Percentiles rank a stretch among this genome's conserved stretches.
Conservation (phyloP, 2,888 invertebrate species). For the Heliconius hortense region DNA sequence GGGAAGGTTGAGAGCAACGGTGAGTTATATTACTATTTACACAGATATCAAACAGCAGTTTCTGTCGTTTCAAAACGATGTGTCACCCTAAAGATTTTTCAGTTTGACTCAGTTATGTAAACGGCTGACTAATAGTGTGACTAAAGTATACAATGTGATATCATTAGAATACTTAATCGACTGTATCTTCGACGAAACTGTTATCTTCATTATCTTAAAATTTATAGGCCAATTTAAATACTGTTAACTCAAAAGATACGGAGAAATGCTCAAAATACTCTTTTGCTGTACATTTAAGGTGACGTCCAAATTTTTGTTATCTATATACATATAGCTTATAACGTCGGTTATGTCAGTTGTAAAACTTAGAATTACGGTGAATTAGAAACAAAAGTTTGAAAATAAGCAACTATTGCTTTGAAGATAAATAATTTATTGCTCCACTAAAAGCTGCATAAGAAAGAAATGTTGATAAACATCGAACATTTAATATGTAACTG, state of each 20-base stretch:
- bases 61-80: slow-evolving; percentile 49
- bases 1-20: slow-evolving; percentile 26
- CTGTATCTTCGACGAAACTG: slow-evolving; percentile 59
- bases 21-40: slow-evolving; percentile 36
- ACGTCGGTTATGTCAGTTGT: slow-evolving; percentile 63
- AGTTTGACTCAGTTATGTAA: slow-evolving; percentile 66
- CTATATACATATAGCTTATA: slow-evolving; percentile 54
- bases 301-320: slow-evolving; percentile 8
- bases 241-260: slow-evolving; percentile 45
- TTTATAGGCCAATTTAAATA: slow-evolving; percentile 54
- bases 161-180: slow-evolving; percentile 60
- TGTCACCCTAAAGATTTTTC: slow-evolving; percentile 59
- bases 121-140: slow-evolving; percentile 59
- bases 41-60: slow-evolving; percentile 40
- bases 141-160: slow-evolving; percentile 61
- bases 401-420: slow-evolving; percentile 75
- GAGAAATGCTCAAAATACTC: background rate
- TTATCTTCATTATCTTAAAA: slow-evolving; percentile 59
- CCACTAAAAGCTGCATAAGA: slow-evolving; percentile 80
- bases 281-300: background rate
- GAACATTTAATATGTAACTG: slow-evolving; percentile 82
- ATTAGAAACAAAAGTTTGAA: slow-evolving; percentile 76
- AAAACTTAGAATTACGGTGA: slow-evolving; percentile 57
- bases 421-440: slow-evolving; percentile 80
- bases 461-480: slow-evolving; percentile 82